Evolutionary conservation across 2,797 vertebrate genomes (phyloP), one percentile per base, ranked within the genome.

Genomic region (Nothura maculosa): DNA sequence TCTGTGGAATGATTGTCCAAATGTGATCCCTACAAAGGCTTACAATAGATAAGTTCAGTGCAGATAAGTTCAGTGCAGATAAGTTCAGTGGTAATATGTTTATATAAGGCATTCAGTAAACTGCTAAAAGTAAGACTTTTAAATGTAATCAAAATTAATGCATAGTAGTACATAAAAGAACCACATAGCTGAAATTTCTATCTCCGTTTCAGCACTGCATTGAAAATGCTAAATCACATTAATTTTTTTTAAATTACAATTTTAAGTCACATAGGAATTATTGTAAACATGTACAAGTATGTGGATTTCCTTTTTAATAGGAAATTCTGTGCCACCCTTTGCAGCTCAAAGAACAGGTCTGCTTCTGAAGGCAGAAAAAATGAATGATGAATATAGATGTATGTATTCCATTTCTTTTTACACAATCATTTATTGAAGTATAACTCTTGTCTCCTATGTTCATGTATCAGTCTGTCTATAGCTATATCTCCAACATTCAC

Each of bases 231-330:
- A 63, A 87, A 54, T 60, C 14, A 24, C 21, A 48, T 43, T 38
- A 38, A 38, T 38, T 38, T 38, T 10, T 38, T 38, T 38, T 38
- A n/a, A 38, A 38, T 38, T 66, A 43, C 64, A 82, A 68, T 14
- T 10, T 27, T 25, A 63, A 87, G 48, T 60, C 14, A 24, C 21
- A 48, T 43, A 68, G 40, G 20, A 67, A 20, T 57, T 92, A 21
- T 27, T 12, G 21, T 72, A 61, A 69, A 61, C 47, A 48, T 6
- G 10, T n/a, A 34, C 3, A 10, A 1, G 1, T 0, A 0, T 4
- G 22, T 1, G 27, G 28, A 48, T 85, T 76, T 81, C 28, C 11
- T 45, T 3, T 9, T 54, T 62, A 25, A 73, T 81, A 61, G 12
- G 12, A 24, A 58, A 30, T 45, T 54, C 60, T 81, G 5, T 50